A percentile compares a stretch with the other conserved stretches of the same genome.
Conservation (phyloP, 2,797 vertebrate genomes). For the Lemur catta region DNA sequence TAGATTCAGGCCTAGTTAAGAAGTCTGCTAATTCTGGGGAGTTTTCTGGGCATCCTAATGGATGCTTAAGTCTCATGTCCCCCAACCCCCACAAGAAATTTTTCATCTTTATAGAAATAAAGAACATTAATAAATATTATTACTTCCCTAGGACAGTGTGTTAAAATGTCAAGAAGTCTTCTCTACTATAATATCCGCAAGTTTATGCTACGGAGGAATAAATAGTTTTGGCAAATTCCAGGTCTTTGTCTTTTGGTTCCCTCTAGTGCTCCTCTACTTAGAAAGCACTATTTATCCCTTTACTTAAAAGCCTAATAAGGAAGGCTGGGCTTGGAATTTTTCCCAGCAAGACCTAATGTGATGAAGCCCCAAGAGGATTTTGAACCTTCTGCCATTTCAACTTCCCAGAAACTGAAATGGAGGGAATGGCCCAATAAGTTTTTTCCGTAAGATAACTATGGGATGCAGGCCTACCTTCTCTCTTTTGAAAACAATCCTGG, state of each 20-base stretch:
- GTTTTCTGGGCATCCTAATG: conserved; percentile 19
- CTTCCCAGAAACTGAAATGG: neutral
- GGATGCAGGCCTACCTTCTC: neutral
- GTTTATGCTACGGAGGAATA: neutral
- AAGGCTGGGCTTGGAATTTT: conserved; percentile 2
- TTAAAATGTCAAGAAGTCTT: neutral
- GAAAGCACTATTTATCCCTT: neutral
- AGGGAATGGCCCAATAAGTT: neutral
- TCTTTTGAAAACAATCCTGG: neutral
- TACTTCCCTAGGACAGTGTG: neutral
- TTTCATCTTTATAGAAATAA: conserved; percentile 43
- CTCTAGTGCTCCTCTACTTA: neutral
- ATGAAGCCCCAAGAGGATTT: neutral
- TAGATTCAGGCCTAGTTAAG: conserved; percentile 5
- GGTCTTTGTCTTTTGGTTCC: neutral
- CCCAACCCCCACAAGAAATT: neutral
- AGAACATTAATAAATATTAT: conserved; percentile 27
- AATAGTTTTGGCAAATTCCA: neutral
- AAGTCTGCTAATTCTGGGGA: conserved; percentile 25
- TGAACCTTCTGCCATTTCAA: conserved; percentile 17
- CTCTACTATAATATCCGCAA: neutral
- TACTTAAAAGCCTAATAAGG: conserved; percentile 44
- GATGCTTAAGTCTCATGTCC: conserved; percentile 26
- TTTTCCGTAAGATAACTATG: neutral
- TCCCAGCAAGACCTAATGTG: neutral